phyloP scores from a whole-genome alignment of 2,888 invertebrate genomes.

The Calameuta idolon region DNA sequence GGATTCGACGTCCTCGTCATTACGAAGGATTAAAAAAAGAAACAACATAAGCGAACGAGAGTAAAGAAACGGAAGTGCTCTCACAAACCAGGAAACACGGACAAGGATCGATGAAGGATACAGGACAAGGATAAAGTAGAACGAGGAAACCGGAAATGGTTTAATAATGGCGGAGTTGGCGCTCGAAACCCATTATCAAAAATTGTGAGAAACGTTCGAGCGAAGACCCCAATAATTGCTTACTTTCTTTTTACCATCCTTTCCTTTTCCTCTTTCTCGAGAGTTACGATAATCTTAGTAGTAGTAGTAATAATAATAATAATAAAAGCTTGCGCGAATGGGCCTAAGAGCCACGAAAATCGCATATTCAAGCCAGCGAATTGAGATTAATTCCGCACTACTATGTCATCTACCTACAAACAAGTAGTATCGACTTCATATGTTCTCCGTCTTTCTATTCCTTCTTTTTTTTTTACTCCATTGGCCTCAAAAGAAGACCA shows the following conservation, averaged over 20 bases:
- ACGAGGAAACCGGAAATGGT: neutral
- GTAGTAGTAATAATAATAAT: conserved; percentile 15
- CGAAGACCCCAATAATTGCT: neutral
- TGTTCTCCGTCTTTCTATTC: neutral
- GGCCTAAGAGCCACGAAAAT: neutral
- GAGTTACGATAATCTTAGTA: conserved; percentile 21
- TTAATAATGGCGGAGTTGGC: neutral
- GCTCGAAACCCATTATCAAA: neutral
- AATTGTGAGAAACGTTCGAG: neutral
- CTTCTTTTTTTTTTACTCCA: neutral
- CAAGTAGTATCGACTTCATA: neutral
- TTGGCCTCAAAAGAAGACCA: neutral
- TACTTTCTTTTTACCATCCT: neutral
- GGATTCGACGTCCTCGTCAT: neutral
- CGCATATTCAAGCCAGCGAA: neutral
- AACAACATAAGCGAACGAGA: neutral
- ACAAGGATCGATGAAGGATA: neutral
- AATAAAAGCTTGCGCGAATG: neutral
- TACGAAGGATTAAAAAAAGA: neutral
- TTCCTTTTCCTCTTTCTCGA: conserved; percentile 44
- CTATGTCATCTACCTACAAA: neutral
- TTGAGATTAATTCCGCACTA: neutral
- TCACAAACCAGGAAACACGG: neutral
- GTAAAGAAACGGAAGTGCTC: neutral
- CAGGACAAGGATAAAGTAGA: neutral